Conservation (phyloP, 2,888 invertebrate genomes). For the Anthophora plumipes region DNA sequence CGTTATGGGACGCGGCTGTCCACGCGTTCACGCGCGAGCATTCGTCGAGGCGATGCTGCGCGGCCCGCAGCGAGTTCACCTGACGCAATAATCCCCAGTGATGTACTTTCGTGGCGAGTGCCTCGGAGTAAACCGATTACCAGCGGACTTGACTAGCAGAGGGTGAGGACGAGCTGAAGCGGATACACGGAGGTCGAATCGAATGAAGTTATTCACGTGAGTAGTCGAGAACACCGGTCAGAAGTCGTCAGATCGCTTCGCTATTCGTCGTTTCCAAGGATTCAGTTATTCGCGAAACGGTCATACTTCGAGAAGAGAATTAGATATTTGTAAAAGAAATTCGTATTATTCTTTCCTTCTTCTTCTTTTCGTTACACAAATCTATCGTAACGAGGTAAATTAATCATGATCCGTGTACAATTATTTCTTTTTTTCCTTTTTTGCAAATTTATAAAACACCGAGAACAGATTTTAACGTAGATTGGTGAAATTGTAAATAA, state of each 20-base stretch:
- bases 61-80: conserved; percentile 54
- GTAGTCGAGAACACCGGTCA: conserved; percentile 30
- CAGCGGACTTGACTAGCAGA: conserved; percentile 29
- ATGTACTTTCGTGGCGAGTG: conserved; percentile 65
- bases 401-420: too few relatives aligned
- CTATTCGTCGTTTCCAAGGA: conserved; percentile 40
- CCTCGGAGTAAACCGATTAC: conserved; percentile 70
- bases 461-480: too few relatives aligned
- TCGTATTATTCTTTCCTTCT: too few relatives aligned
- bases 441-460: too few relatives aligned
- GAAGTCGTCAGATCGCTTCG: conserved; percentile 34
- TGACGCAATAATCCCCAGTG: conserved; percentile 70
- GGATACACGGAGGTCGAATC: conserved; percentile 36
- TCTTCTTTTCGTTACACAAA: too few relatives aligned
- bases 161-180: conserved; percentile 11
- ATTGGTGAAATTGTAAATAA: too few relatives aligned
- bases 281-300: not conserved
- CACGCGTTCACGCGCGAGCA: conserved; percentile 38
- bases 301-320: too few relatives aligned
- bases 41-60: conserved; percentile 24
- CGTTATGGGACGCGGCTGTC: conserved; percentile 23
- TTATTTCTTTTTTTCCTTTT: too few relatives aligned
- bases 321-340: too few relatives aligned
- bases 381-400: too few relatives aligned
- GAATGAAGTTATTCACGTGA: conserved; percentile 65